A percentile compares a stretch with the other conserved stretches of the same genome.
Evolutionary conservation across 2,888 invertebrate species (phyloP).

Genomic region (Orthosia incerta): DNA sequence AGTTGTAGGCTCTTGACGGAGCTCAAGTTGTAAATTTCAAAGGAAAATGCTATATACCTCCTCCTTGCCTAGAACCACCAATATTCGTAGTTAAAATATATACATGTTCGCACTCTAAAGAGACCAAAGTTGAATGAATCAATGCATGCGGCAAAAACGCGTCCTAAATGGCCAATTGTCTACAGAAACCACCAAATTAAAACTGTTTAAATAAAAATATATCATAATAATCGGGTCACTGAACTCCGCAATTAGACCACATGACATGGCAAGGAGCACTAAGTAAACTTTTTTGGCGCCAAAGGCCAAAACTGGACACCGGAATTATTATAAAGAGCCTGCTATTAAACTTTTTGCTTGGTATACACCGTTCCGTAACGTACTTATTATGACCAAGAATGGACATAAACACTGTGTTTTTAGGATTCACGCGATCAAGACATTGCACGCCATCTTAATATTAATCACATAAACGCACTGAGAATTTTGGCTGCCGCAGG

Average conservation of each 20-base stretch:
- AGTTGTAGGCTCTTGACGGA: too few relatives aligned
- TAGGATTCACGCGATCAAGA: conserved; percentile 57
- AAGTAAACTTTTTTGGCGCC: conserved; percentile 53
- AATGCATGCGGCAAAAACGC: neutral
- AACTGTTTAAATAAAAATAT: conserved; percentile 37
- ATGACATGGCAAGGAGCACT: conserved; percentile 28
- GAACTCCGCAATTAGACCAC: conserved; percentile 54
- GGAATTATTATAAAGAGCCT: conserved; percentile 43
- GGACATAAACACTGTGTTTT: conserved; percentile 42
- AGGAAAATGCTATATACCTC: too few relatives aligned
- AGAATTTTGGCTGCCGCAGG: neutral
- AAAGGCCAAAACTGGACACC: conserved; percentile 29
- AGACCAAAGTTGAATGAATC: neutral
- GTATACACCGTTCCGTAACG: conserved; percentile 51
- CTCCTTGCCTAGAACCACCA: neutral
- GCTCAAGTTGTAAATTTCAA: neutral
- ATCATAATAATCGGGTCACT: conserved; percentile 47
- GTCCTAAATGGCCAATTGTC: conserved; percentile 24
- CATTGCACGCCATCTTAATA: conserved; percentile 40
- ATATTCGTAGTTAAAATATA: neutral
- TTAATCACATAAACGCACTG: conserved; percentile 24
- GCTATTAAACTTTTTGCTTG: conserved; percentile 63
- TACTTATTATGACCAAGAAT: conserved; percentile 51
- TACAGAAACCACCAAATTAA: conserved; percentile 25
- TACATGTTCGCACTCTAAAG: neutral